A percentile compares a stretch with the other conserved stretches of the same genome.
These are phyloP conservation scores for Dione juno DNA, from an alignment of 2,888 invertebrate genomes.

Conservation along the genomic window DNA sequence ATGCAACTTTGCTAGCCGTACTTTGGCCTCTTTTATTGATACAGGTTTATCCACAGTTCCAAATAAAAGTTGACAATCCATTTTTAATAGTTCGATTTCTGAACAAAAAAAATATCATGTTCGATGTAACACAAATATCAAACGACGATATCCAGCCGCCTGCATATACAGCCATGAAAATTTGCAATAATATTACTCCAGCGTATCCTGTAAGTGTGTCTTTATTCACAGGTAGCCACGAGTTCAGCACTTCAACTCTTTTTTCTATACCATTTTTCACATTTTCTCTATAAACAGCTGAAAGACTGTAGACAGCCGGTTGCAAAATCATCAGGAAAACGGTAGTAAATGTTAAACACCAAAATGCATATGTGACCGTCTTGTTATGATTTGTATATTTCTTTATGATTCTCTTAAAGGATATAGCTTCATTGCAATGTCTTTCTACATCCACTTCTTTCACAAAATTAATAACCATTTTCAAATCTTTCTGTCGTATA, in stretches of 20 bases:
- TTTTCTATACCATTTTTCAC: not conserved
- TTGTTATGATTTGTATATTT: not conserved
- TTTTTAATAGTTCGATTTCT: not conserved
- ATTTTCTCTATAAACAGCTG: slow-evolving; percentile 2
- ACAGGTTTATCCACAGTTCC: not conserved
- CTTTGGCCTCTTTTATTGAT: not conserved
- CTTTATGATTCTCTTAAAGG: not conserved
- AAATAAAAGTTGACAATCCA: not conserved
- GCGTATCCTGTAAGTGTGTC: not conserved
- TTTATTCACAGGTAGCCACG: not conserved
- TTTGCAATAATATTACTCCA: not conserved
- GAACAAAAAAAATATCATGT: slow-evolving; percentile 2
- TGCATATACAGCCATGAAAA: not conserved
- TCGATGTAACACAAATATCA: not conserved
- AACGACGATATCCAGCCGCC: not conserved
- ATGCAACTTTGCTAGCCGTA: not conserved
- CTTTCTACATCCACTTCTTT: not conserved
- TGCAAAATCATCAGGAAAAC: not conserved
- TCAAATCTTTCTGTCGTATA: not conserved
- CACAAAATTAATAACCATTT: not conserved
- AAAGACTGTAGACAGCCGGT: not conserved
- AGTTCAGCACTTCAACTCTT: not conserved
- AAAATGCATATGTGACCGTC: not conserved
- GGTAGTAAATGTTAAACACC: not conserved
- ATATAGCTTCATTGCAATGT: not conserved